Evolutionary conservation across 1,140 invertebrate species (phyloP).

Genomic region (Ectropis grisescens): DNA sequence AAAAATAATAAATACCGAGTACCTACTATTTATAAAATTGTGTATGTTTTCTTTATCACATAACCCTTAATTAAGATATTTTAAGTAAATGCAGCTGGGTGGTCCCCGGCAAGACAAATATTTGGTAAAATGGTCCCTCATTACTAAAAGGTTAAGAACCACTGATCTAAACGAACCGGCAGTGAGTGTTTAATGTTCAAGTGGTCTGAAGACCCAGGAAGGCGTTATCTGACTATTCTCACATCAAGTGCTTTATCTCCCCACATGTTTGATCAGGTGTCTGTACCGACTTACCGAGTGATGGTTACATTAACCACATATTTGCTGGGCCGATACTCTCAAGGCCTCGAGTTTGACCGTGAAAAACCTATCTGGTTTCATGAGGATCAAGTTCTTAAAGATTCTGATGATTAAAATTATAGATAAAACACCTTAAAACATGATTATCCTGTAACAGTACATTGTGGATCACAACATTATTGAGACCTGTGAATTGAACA

Average conservation of each 20-base stretch:
- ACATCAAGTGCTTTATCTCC: conserved; percentile 63
- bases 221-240: conserved; percentile 49
- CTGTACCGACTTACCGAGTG: conserved; percentile 23
- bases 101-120: too few species aligned
- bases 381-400: conserved; percentile 29
- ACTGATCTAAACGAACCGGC: not conserved
- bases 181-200: conserved; percentile 15
- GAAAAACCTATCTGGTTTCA: conserved; percentile 43
- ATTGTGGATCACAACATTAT: too few species aligned
- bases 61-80: too few species aligned
- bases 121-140: conserved; percentile 2
- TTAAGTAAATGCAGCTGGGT: too few species aligned
- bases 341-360: conserved; percentile 34
- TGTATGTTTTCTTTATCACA: too few species aligned
- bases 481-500: too few species aligned
- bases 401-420: conserved; percentile 23
- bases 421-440: not conserved
- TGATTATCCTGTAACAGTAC: not conserved
- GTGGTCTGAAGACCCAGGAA: conserved; percentile 35
- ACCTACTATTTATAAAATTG: too few species aligned
- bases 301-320: conserved; percentile 36
- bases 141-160: conserved; percentile 1
- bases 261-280: conserved; percentile 64
- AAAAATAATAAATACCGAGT: too few species aligned
- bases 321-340: conserved; percentile 24